A percentile compares a stretch with the other conserved stretches of the same genome.
phyloP scores from a whole-genome alignment of 2,888 invertebrate genomes.

The Nemotelus pantherinus region DNA sequence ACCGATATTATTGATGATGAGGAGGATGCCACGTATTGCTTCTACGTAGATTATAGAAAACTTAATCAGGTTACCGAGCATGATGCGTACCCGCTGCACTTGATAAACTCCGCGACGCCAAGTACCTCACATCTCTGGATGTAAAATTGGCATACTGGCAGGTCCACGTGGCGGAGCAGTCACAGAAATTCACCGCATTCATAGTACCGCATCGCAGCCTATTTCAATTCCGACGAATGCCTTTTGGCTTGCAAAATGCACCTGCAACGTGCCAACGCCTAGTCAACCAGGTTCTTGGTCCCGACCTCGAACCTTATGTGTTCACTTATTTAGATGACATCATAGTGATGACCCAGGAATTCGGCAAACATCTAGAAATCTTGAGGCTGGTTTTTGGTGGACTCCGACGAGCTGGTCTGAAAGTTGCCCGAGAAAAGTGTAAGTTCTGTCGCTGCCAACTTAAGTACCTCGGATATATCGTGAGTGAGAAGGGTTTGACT shows the following conservation, averaged over 20 bases:
- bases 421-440: neutral
- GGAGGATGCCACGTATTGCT: neutral
- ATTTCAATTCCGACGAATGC: slow-evolving; percentile 9
- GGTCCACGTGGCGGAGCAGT: slow-evolving; percentile 49
- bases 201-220: neutral
- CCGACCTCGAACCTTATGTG: slow-evolving; percentile 51
- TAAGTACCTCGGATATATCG: neutral
- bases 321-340: slow-evolving; percentile 54
- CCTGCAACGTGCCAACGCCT: slow-evolving; percentile 37
- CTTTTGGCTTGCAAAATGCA: slow-evolving; percentile 44
- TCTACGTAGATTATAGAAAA: neutral
- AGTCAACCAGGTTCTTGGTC: slow-evolving; percentile 45
- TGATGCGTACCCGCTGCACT: slow-evolving; percentile 48
- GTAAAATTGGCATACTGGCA: slow-evolving; percentile 54
- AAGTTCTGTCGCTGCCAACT: neutral
- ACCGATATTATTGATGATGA: no score
- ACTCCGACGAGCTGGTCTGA: neutral
- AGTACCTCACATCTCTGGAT: slow-evolving; percentile 54
- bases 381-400: neutral
- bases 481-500: neutral
- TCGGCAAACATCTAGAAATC: slow-evolving; percentile 50
- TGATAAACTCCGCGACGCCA: slow-evolving; percentile 52
- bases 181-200: slow-evolving; percentile 53
- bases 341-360: slow-evolving; percentile 52
- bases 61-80: neutral